Conservation (phyloP, 2,888 invertebrate genomes). For the Argyra leucocephala region DNA sequence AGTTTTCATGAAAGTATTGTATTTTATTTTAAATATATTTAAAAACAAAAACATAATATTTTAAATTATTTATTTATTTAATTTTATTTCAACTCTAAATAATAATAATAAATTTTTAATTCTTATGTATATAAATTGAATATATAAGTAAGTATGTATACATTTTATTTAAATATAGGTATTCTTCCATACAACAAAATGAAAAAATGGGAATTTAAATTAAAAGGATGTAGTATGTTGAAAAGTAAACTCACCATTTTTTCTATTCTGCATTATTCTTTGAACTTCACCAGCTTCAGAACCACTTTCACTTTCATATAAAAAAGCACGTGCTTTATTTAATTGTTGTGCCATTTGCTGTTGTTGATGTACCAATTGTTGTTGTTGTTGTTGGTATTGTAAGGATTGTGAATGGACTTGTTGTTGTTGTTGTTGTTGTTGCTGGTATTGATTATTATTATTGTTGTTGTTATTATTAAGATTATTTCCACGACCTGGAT, state of each 20-base stretch:
- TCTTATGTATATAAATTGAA: too few species aligned
- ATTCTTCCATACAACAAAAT: too few species aligned
- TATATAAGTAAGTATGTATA: too few species aligned
- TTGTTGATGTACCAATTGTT: constrained; percentile 23
- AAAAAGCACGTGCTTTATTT: constrained; percentile 17
- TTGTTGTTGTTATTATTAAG: constrained; percentile 16
- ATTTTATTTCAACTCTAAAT: too few species aligned
- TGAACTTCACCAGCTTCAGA: constrained; percentile 65
- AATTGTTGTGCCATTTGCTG: constrained; percentile 18
- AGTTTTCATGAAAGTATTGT: too few species aligned
- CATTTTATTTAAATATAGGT: too few species aligned
- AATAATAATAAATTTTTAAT: too few species aligned
- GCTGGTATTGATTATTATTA: constrained; percentile 23
- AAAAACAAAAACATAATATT: too few species aligned
- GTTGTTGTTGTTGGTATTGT: constrained; percentile 18
- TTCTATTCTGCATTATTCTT: constrained; percentile 43
- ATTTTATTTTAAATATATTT: too few species aligned
- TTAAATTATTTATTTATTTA: too few species aligned
- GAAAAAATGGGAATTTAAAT: too few species aligned
- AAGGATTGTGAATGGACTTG: constrained; percentile 18
- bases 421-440: constrained; percentile 22
- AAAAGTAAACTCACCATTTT: not conserved
- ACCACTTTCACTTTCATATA: constrained; percentile 59
- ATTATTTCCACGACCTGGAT: not conserved
- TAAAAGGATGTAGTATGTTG: too few species aligned